Percentiles rank a stretch among this genome's conserved stretches.
phyloP scores from a whole-genome alignment of 2,113 vertebrate species.

The Sakesphorus luctuosus region DNA sequence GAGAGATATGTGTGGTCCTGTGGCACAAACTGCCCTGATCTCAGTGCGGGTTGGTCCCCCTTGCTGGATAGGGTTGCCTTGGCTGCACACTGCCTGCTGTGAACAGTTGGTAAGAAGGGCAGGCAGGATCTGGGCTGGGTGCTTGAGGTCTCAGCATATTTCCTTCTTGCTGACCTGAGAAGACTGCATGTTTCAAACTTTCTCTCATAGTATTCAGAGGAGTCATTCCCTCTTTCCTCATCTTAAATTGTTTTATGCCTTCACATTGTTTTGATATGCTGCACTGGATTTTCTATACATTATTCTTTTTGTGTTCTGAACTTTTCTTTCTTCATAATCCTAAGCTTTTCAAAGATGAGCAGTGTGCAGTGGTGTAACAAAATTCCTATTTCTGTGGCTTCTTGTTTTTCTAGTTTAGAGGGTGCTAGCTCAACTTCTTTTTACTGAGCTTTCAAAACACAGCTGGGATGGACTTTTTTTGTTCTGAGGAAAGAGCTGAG shows the following conservation, averaged over 20 bases:
- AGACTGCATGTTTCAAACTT: background rate
- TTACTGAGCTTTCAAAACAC: background rate
- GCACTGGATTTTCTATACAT: background rate
- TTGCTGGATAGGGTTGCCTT: background rate
- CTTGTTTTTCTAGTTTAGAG: constrained; percentile 40
- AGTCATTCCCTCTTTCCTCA: background rate
- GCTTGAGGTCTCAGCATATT: background rate
- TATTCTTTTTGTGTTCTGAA: background rate
- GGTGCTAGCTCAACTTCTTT: background rate
- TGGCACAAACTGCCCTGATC: background rate
- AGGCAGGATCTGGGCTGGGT: background rate
- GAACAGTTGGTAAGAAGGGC: background rate
- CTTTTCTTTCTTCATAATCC: background rate
- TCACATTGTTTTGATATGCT: background rate
- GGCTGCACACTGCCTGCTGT: background rate
- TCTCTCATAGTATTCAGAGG: background rate
- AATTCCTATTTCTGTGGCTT: constrained; percentile 51
- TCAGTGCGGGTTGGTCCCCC: background rate
- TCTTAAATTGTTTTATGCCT: background rate
- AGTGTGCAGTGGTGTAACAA: background rate
- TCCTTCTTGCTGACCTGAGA: background rate
- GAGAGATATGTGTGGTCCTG: background rate
- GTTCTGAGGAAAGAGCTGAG: background rate
- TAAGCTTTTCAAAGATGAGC: background rate
- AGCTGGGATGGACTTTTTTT: background rate